These are phyloP conservation scores for Butorides virescens DNA, from an alignment of 2,113 vertebrate species.

Conservation along the genomic window DNA sequence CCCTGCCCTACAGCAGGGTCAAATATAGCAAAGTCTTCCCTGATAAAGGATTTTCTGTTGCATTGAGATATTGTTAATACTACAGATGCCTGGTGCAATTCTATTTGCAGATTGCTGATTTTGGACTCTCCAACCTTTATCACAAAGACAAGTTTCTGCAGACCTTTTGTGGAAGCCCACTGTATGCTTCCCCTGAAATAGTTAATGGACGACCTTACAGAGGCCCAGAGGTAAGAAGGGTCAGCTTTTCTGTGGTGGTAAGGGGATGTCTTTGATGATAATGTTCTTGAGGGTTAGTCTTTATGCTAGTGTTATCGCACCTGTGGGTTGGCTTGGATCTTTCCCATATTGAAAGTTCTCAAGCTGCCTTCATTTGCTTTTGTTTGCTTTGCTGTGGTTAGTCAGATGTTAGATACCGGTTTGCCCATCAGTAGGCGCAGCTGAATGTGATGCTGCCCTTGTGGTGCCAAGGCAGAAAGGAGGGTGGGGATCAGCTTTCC, in stretches of 20 bases:
- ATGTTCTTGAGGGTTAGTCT: not conserved
- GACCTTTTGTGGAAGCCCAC: conserved; percentile 95
- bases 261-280: not conserved
- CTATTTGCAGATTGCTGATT: conserved; percentile 91
- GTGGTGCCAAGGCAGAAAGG: not conserved
- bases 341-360: not conserved
- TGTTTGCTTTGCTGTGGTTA: not conserved
- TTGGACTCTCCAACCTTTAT: conserved; percentile 96
- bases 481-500: not conserved
- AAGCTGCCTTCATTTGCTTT: not conserved
- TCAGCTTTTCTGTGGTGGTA: not conserved
- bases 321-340: not conserved
- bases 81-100: not conserved
- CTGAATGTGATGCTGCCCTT: not conserved
- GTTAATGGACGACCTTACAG: conserved; percentile 96
- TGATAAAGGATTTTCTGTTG: not conserved
- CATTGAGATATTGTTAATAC: not conserved
- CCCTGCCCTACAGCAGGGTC: not conserved
- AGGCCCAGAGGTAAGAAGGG: conserved; percentile 89
- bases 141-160: conserved; percentile 96
- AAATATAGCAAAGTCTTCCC: not conserved
- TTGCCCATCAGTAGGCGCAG: not conserved
- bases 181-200: conserved; percentile 97
- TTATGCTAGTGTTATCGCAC: not conserved
- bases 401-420: not conserved